Evolutionary conservation across 1,140 invertebrate genomes (phyloP).

Genomic region (Muscidifurax raptorellus): DNA sequence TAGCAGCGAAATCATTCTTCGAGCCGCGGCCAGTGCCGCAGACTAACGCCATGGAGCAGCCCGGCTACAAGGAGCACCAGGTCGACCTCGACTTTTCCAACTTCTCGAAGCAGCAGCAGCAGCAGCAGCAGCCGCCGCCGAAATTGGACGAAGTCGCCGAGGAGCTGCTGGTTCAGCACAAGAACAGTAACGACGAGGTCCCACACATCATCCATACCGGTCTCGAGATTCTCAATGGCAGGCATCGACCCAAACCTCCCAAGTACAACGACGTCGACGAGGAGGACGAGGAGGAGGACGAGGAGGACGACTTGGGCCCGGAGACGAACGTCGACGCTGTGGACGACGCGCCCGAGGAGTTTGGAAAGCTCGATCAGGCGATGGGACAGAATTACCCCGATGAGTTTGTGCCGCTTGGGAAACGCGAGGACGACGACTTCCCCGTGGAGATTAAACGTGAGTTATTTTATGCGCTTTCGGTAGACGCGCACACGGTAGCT

Average conservation of each 20-base stretch:
- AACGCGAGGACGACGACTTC: background rate
- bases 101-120: conserved; percentile 46
- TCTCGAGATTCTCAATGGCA: conserved; percentile 34
- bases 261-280: conserved; percentile 69
- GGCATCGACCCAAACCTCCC: conserved; percentile 39
- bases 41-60: conserved; percentile 25
- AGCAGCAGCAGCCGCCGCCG: conserved; percentile 47
- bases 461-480: background rate
- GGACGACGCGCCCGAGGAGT: conserved; percentile 17
- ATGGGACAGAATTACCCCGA: conserved; percentile 20
- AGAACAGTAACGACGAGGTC: conserved; percentile 42
- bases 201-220: background rate
- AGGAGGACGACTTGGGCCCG: conserved; percentile 78
- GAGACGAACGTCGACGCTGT: conserved; percentile 78
- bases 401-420: conserved; percentile 6
- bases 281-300: conserved; percentile 77
- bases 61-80: conserved; percentile 54
- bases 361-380: conserved; percentile 25
- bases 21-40: conserved; percentile 24
- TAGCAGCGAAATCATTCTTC: conserved; percentile 74
- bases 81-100: conserved; percentile 35
- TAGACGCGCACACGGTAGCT: too few species aligned
- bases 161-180: conserved; percentile 5
- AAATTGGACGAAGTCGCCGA: background rate
- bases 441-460: background rate